Evolutionary conservation across 2,888 invertebrate species (phyloP).

Genomic region (Hirtodrosophila duncani): DNA sequence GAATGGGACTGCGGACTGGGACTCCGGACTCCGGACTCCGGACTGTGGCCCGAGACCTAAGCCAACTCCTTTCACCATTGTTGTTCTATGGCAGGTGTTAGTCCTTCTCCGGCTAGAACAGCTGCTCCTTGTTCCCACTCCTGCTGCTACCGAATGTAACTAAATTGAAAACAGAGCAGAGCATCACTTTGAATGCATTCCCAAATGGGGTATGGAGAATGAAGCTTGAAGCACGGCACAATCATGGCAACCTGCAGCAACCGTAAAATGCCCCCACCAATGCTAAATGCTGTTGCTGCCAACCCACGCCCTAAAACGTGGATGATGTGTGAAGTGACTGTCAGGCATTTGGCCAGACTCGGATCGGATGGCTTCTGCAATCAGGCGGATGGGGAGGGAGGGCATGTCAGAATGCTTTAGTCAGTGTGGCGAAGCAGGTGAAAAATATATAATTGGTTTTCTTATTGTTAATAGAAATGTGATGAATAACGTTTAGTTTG

Average conservation of each 20-base stretch:
- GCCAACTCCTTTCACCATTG: conserved; percentile 16
- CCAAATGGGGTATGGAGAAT: not conserved
- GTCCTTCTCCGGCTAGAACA: conserved; percentile 2
- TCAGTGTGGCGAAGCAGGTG: too few species aligned
- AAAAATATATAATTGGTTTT: too few species aligned
- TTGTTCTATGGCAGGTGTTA: conserved; percentile 31
- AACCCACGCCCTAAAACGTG: too few species aligned
- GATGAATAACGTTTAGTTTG: too few species aligned
- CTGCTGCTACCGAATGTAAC: conserved; percentile 27
- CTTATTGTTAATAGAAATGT: too few species aligned
- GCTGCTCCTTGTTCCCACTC: not conserved
- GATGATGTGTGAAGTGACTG: too few species aligned
- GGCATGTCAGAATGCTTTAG: too few species aligned
- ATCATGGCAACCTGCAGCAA: conserved; percentile 25
- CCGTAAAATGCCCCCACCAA: conserved; percentile 79
- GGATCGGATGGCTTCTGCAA: too few species aligned
- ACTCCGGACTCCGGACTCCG: too few species aligned
- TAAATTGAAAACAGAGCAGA: conserved; percentile 57
- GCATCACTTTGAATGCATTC: conserved; percentile 44
- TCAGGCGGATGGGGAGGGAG: too few species aligned
- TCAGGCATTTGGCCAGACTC: too few species aligned
- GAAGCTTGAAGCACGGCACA: conserved; percentile 20
- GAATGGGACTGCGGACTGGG: conserved; percentile 5
- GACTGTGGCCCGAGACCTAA: not conserved
- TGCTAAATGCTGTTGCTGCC: too few species aligned